These are phyloP conservation scores for Drosophila funebris DNA, from an alignment of 1,140 invertebrate species.

Conservation along the genomic window DNA sequence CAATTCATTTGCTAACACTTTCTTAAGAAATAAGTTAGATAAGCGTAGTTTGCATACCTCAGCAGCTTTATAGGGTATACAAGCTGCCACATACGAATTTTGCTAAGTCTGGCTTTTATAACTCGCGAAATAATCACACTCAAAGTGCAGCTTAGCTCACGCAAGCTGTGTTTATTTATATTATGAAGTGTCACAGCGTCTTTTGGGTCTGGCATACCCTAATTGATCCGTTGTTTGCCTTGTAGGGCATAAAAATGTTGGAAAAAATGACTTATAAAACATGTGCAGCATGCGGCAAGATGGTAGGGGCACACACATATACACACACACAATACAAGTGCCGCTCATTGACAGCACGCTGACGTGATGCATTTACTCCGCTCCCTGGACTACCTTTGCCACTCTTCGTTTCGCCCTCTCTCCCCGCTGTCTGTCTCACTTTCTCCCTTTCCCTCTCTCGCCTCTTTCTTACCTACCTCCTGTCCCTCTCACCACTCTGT, in stretches of 20 bases:
- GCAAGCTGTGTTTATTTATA: neutral
- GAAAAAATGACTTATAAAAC: constrained; percentile 27
- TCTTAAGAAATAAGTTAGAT: no score
- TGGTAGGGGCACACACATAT: neutral
- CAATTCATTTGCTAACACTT: no score
- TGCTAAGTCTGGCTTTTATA: no score
- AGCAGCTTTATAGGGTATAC: no score
- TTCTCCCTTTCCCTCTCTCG: neutral
- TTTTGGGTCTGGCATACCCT: neutral
- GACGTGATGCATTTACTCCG: constrained; percentile 65
- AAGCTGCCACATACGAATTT: no score
- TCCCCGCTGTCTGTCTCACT: no score
- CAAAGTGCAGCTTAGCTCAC: neutral
- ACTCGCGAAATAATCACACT: no score
- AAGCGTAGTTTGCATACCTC: no score
- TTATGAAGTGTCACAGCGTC: neutral
- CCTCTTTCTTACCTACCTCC: neutral
- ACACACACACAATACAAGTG: constrained; percentile 57
- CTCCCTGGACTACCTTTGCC: neutral
- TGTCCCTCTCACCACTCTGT: neutral
- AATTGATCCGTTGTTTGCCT: neutral
- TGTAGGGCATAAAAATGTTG: neutral
- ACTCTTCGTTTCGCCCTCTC: no score
- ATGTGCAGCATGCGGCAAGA: neutral
- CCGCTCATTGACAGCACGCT: constrained; percentile 73